These are phyloP conservation scores for Coilia nasus DNA, from an alignment of 2,797 vertebrate species.

Conservation along the genomic window DNA sequence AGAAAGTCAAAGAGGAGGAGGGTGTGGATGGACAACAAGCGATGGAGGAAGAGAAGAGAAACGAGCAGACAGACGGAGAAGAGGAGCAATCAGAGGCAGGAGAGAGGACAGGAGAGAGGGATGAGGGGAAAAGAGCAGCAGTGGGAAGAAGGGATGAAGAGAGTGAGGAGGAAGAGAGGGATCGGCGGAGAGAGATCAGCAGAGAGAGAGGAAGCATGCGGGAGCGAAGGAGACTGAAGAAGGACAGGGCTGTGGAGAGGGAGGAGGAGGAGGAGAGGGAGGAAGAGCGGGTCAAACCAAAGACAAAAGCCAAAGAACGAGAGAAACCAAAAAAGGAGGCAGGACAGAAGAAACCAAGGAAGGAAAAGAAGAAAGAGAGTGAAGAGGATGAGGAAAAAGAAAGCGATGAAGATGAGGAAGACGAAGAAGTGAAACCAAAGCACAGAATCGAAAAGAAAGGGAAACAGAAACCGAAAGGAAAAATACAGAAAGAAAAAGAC, in stretches of 20 bases:
- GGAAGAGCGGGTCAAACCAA: constrained; percentile 8
- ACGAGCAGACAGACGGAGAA: rapidly evolving
- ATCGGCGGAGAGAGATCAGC: constrained; percentile 14
- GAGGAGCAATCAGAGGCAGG: rapidly evolving
- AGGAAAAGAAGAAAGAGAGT: not conserved
- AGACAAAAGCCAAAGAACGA: constrained; percentile 22
- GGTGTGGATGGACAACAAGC: rapidly evolving
- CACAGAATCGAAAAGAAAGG: constrained; percentile 27
- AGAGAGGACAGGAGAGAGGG: rapidly evolving
- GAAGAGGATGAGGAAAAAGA: not conserved
- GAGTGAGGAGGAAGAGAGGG: constrained; percentile 16
- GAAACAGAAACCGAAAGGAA: constrained; percentile 16
- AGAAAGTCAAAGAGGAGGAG: rapidly evolving
- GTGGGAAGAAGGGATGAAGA: not conserved
- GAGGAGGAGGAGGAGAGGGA: constrained; percentile 8
- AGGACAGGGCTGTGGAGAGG: not conserved
- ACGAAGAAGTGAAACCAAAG: constrained; percentile 10
- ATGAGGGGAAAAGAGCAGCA: not conserved
- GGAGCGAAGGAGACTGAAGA: not conserved
- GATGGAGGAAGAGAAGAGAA: rapidly evolving
- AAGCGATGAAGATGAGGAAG: not conserved
- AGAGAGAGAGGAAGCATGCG: not conserved
- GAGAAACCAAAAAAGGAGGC: not conserved
- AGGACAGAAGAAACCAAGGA: constrained; percentile 18
- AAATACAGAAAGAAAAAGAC: not conserved